Evolutionary conservation across 2,888 invertebrate species (phyloP).

Genomic region (Brachylomia viminalis): DNA sequence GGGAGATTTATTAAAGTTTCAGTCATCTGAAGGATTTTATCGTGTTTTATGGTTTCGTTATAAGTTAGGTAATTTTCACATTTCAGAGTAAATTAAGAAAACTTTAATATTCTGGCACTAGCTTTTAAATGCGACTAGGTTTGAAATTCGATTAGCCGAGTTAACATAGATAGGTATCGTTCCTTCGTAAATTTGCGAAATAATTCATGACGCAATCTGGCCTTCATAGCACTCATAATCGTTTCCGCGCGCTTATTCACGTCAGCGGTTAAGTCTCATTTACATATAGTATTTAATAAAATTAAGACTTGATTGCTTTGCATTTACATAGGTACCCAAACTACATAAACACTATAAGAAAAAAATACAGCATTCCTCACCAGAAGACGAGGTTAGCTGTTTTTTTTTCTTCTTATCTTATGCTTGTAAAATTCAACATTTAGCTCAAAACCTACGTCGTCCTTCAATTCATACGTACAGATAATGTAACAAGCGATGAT

Average conservation of each 20-base stretch:
- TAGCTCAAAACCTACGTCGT: not conserved
- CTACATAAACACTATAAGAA: too few relatives aligned
- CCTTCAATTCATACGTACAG: not conserved
- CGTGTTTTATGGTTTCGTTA: not conserved
- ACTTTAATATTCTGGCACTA: not conserved
- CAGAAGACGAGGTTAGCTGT: too few relatives aligned
- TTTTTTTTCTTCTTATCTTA: not conserved
- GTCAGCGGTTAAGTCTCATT: too few relatives aligned
- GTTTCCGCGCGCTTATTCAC: too few relatives aligned
- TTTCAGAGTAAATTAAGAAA: not conserved
- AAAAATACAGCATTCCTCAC: too few relatives aligned
- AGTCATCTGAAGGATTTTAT: not conserved
- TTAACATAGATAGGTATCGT: not conserved
- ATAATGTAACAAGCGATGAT: not conserved
- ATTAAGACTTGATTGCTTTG: not conserved
- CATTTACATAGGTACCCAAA: not conserved
- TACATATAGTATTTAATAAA: not conserved
- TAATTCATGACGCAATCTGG: too few relatives aligned
- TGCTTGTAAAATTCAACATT: not conserved
- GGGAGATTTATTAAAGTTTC: constrained; percentile 7
- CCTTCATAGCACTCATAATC: too few relatives aligned
- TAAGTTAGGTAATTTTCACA: not conserved
- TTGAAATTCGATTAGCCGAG: not conserved
- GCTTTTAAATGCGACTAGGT: not conserved
- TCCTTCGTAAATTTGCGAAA: not conserved